Conservation (phyloP, 2,113 vertebrate genomes). For the Myodes glareolus region DNA sequence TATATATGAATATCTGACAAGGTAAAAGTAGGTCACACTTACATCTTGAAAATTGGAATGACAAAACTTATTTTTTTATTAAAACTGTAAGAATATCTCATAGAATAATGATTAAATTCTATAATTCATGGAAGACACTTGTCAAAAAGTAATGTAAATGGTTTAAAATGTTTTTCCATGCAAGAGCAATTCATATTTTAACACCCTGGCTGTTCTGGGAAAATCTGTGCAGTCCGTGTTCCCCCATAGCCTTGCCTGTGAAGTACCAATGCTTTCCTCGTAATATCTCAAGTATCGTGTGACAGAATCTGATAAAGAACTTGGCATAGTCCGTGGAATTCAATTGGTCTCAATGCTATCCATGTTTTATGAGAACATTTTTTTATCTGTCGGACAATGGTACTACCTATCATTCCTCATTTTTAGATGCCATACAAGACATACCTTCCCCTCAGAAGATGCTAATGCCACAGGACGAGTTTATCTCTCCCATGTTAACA, state of each 20-base stretch:
- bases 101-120: background rate
- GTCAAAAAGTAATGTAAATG: background rate
- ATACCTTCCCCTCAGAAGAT: background rate
- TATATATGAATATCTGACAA: background rate
- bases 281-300: background rate
- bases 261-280: background rate
- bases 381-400: background rate
- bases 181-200: background rate
- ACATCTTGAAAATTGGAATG: background rate
- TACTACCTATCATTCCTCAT: background rate
- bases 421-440: background rate
- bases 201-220: background rate
- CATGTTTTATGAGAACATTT: background rate
- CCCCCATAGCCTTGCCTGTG: background rate
- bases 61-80: conserved; percentile 40
- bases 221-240: background rate
- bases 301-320: background rate
- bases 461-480: background rate
- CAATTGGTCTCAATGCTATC: background rate
- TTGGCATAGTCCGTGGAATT: background rate
- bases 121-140: background rate
- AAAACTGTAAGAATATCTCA: background rate
- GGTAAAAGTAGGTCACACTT: background rate
- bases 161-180: background rate
- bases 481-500: background rate